Percentiles rank a stretch among this genome's conserved stretches.
phyloP scores from a whole-genome alignment of 2,797 vertebrate genomes.

The Champsocephalus esox region DNA sequence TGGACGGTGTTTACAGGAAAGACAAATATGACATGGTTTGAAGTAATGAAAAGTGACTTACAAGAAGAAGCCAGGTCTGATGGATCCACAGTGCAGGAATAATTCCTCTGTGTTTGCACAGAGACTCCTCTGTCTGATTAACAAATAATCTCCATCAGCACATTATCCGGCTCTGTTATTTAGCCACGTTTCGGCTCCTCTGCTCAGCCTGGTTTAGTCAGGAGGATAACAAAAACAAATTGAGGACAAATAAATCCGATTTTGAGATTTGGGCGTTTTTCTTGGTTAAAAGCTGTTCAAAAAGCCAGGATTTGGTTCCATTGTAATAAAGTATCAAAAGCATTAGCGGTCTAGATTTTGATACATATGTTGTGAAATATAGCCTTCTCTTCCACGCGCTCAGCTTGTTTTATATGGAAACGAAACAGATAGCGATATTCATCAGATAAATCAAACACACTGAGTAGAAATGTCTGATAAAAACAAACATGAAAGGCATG shows the following conservation, averaged over 20 bases:
- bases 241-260: neutral
- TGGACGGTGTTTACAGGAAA: neutral
- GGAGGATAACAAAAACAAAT: neutral
- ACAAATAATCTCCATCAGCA: slow-evolving; percentile 25
- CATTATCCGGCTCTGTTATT: neutral
- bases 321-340: neutral
- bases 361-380: neutral
- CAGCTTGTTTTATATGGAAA: neutral
- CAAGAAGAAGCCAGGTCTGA: neutral
- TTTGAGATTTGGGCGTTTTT: neutral
- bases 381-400: neutral
- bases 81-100: neutral
- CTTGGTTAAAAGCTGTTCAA: neutral
- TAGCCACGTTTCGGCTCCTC: neutral
- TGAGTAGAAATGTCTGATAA: neutral
- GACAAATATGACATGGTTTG: accelerated
- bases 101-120: neutral
- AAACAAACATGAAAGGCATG: neutral
- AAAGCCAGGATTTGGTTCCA: neutral
- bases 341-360: neutral
- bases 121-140: slow-evolving; percentile 30
- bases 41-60: neutral
- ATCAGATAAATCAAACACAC: neutral
- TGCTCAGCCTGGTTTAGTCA: neutral
- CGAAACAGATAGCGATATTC: neutral